Percentiles rank a stretch among this genome's conserved stretches.
Evolutionary conservation across 1,140 invertebrate species (phyloP).

Genomic region (Sinella curviseta): DNA sequence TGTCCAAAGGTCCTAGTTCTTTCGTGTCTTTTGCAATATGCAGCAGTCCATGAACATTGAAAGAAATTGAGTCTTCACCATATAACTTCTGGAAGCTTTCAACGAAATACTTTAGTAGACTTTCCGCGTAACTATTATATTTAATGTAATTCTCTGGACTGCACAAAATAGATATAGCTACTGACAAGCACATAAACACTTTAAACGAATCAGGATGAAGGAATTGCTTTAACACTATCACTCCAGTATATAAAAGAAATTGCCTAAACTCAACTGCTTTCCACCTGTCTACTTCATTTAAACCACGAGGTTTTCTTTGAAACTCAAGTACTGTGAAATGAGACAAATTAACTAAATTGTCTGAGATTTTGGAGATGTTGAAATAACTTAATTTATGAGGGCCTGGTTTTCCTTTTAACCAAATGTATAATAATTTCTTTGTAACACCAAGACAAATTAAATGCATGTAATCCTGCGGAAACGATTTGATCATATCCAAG

Average conservation of each 20-base stretch:
- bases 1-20: slow-evolving; percentile 54
- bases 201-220: not conserved
- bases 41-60: slow-evolving; percentile 42
- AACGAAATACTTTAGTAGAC: slow-evolving; percentile 28
- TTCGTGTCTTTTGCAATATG: slow-evolving; percentile 56
- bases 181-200: slow-evolving; percentile 27
- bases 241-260: slow-evolving; percentile 42
- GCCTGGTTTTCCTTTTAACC: not conserved
- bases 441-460: slow-evolving; percentile 50
- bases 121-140: slow-evolving; percentile 20
- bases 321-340: too few relatives aligned
- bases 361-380: slow-evolving; percentile 20
- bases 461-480: slow-evolving; percentile 50
- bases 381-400: not conserved
- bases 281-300: slow-evolving; percentile 26
- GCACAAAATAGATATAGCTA: slow-evolving; percentile 28
- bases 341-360: too few relatives aligned
- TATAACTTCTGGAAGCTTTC: not conserved
- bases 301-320: slow-evolving; percentile 32
- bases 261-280: slow-evolving; percentile 42
- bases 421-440: slow-evolving; percentile 41
- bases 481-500: slow-evolving; percentile 46
- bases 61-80: slow-evolving; percentile 29
- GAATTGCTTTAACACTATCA: slow-evolving; percentile 19
- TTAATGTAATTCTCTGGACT: not conserved